A percentile compares a stretch with the other conserved stretches of the same genome.
Evolutionary conservation across 2,113 vertebrate species (phyloP).

Genomic region (Mastomys natalensis): DNA sequence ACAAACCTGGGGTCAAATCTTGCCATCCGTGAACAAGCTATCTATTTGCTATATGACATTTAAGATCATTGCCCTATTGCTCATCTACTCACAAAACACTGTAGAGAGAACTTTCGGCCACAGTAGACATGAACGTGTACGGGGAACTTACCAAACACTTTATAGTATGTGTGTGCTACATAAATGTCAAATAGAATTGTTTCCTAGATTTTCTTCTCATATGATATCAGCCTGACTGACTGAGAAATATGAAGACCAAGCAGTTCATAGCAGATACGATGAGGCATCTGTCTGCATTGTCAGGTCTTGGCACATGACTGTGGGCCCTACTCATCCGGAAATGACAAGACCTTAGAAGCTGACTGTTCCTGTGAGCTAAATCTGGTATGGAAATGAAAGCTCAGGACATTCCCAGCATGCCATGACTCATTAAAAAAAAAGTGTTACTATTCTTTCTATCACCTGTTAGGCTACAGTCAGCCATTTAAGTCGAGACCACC

Average conservation of each 20-base stretch:
- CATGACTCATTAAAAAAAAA: not conserved
- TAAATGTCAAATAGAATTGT: not conserved
- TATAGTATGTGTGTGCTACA: not conserved
- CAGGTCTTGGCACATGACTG: too few species aligned
- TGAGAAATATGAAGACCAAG: not conserved
- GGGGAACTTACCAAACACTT: not conserved
- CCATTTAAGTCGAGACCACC: not conserved
- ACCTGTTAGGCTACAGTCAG: slow-evolving; percentile 39
- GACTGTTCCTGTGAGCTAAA: slow-evolving; percentile 28
- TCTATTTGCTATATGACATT: not conserved
- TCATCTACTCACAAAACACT: not conserved
- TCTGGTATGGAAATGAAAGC: not conserved
- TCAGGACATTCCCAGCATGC: slow-evolving; percentile 60
- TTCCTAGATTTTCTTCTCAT: not conserved
- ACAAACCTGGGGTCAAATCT: not conserved
- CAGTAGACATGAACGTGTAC: not conserved
- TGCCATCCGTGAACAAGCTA: not conserved
- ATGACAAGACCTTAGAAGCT: not conserved
- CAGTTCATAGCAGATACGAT: not conserved
- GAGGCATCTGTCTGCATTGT: not conserved
- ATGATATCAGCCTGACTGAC: not conserved
- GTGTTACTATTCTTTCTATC: slow-evolving; percentile 55
- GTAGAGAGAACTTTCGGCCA: not conserved
- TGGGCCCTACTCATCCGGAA: not conserved
- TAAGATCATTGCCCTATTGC: not conserved